These are phyloP conservation scores for Terebella lapidaria DNA, from an alignment of 2,888 invertebrate genomes.

Conservation along the genomic window DNA sequence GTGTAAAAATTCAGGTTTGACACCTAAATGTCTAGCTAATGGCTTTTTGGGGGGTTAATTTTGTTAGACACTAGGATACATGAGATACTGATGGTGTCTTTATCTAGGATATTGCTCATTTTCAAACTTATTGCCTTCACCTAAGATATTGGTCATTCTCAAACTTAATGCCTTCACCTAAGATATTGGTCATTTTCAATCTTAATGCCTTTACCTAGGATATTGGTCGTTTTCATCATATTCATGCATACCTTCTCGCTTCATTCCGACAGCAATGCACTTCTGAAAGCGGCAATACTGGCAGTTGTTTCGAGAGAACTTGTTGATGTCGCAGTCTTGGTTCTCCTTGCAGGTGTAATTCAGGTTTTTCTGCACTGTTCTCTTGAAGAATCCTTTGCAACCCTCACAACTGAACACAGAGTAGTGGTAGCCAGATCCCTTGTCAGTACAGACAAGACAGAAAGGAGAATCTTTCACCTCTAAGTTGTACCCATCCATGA, in stretches of 20 bases:
- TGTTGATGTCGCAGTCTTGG: constrained; percentile 46
- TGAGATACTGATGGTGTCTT: too few species aligned
- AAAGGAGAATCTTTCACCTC: not conserved
- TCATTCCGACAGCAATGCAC: constrained; percentile 51
- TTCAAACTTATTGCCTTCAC: too few species aligned
- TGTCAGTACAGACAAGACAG: constrained; percentile 49
- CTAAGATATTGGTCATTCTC: too few species aligned
- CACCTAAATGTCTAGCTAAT: too few species aligned
- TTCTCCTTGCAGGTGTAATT: constrained; percentile 46
- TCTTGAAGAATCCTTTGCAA: constrained; percentile 53
- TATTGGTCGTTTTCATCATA: too few species aligned
- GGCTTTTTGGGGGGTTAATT: too few species aligned
- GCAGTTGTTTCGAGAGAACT: constrained; percentile 50
- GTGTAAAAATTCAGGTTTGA: too few species aligned
- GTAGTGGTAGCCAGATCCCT: constrained; percentile 51
- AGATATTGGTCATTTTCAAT: too few species aligned
- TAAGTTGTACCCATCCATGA: not conserved
- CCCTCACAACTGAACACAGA: constrained; percentile 52
- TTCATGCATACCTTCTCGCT: constrained; percentile 50
- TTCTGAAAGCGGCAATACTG: constrained; percentile 51
- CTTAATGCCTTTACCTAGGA: too few species aligned
- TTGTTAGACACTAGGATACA: too few species aligned
- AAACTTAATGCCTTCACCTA: too few species aligned
- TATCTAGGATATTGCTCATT: too few species aligned
- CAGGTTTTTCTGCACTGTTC: constrained; percentile 51